These are phyloP conservation scores for Syngnathus acus DNA, from an alignment of 2,797 vertebrate genomes.

Conservation along the genomic window DNA sequence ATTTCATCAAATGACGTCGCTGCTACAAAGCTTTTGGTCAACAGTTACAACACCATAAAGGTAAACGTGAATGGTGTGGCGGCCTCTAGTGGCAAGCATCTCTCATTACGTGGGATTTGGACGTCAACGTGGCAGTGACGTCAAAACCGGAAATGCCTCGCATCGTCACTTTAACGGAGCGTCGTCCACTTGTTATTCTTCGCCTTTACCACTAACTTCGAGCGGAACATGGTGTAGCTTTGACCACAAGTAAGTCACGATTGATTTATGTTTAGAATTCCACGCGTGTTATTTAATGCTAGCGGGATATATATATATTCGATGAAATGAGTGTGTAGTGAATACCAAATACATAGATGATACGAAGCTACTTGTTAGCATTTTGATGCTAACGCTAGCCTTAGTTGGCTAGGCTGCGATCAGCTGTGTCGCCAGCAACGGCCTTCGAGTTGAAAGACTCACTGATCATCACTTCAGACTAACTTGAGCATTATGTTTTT, in stretches of 20 bases:
- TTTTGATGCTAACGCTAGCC: conserved; percentile 41
- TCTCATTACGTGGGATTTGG: neutral
- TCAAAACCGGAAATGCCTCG: conserved; percentile 68
- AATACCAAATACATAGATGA: neutral
- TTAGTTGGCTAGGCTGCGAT: conserved; percentile 55
- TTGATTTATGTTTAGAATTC: no score
- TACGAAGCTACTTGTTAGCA: conserved; percentile 25
- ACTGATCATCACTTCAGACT: neutral
- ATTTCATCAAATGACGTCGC: no score
- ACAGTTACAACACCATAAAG: no score
- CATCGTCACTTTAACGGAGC: conserved; percentile 67
- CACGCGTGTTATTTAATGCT: neutral
- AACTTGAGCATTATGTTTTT: neutral
- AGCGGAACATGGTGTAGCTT: conserved; percentile 35
- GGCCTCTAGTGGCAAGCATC: neutral
- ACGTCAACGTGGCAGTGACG: conserved; percentile 80
- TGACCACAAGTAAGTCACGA: conserved; percentile 36
- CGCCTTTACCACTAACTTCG: conserved; percentile 35
- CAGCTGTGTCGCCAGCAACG: conserved; percentile 53
- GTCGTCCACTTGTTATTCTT: conserved; percentile 18
- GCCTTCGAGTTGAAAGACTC: conserved; percentile 18
- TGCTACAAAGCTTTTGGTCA: no score
- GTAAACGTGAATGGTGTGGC: neutral
- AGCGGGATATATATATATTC: neutral
- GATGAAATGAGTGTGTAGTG: conserved; percentile 1